A percentile compares a stretch with the other conserved stretches of the same genome.
Conservation (phyloP, 1,140 invertebrate species). For the Cherax quadricarinatus region DNA sequence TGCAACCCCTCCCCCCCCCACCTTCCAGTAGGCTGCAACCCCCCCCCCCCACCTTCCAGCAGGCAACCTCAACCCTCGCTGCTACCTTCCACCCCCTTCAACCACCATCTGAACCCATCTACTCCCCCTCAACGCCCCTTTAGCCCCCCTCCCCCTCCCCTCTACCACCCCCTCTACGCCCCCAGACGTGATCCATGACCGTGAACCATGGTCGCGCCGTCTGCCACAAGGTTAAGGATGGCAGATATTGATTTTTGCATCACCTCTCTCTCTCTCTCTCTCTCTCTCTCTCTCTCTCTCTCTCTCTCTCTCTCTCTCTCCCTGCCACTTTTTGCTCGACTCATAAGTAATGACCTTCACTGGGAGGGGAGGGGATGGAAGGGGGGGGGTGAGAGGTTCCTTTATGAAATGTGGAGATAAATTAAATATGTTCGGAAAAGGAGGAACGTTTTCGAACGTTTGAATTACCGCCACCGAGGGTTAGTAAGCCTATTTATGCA, state of each 20-base stretch:
- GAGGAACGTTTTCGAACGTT: too few relatives aligned
- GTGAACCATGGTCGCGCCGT: not conserved
- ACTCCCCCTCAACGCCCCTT: not conserved
- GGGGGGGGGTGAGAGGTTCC: not conserved
- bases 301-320: not conserved
- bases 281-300: not conserved
- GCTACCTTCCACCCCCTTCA: not conserved
- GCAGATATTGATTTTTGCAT: not conserved
- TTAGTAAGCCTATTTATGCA: too few relatives aligned
- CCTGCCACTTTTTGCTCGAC: too few relatives aligned
- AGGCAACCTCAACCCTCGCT: not conserved
- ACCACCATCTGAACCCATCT: not conserved
- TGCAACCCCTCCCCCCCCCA: not conserved
- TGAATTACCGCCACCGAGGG: too few relatives aligned
- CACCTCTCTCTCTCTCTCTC: not conserved
- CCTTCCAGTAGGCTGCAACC: too few relatives aligned
- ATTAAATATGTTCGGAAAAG: too few relatives aligned
- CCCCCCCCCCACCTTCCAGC: too few relatives aligned
- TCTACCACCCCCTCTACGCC: not conserved
- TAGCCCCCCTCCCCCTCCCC: not conserved
- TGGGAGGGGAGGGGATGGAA: not conserved
- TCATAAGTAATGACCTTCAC: not conserved
- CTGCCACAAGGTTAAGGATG: conserved; percentile 6
- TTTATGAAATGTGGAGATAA: too few relatives aligned
- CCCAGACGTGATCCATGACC: not conserved